Percentiles rank a stretch among this genome's conserved stretches.
Conservation (phyloP, 1,140 invertebrate species). For the Conus betulinus region DNA sequence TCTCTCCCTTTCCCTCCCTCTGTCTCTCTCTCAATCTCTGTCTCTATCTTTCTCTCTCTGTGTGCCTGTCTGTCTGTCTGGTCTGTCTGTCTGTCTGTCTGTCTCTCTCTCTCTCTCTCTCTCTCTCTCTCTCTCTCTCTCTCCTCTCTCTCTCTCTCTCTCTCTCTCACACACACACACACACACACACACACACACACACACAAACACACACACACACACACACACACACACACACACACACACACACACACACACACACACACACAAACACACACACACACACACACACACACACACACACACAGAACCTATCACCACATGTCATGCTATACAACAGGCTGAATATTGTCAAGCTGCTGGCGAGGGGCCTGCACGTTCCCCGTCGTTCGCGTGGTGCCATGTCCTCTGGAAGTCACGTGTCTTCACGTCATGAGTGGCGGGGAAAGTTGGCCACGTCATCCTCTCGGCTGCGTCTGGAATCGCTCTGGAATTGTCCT, state of each 20-base stretch:
- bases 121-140: too few relatives aligned
- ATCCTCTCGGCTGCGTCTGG: not conserved
- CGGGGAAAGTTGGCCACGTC: not conserved
- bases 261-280: not conserved
- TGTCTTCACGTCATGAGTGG: not conserved
- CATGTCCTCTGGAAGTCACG: too few relatives aligned
- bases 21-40: not conserved
- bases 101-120: too few relatives aligned
- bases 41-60: not conserved
- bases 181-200: not conserved
- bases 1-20: not conserved
- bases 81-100: too few relatives aligned
- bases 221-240: slow-evolving; percentile 24
- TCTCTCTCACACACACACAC: not conserved
- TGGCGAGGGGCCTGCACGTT: too few relatives aligned
- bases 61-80: too few relatives aligned
- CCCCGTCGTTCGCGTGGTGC: too few relatives aligned
- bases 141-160: too few relatives aligned
- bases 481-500: too few relatives aligned
- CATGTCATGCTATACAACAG: not conserved
- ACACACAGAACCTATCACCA: not conserved
- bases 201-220: not conserved
- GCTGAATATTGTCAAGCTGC: too few relatives aligned
- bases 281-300: not conserved
- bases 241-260: not conserved